Evolutionary conservation across 2,113 vertebrate genomes (phyloP).

Genomic region (Leptocoma aspasia): DNA sequence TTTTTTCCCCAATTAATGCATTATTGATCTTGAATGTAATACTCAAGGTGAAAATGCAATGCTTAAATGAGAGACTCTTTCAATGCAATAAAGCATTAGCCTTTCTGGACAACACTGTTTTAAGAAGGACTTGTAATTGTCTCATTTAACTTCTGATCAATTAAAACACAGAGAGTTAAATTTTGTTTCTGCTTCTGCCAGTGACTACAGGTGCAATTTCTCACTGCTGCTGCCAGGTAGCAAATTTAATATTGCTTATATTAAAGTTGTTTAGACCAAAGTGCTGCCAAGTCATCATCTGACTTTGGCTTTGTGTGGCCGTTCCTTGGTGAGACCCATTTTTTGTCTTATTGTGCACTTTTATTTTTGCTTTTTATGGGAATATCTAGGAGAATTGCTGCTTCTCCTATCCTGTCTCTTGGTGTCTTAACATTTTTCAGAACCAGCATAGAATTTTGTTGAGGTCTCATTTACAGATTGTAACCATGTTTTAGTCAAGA

Average conservation of each 20-base stretch:
- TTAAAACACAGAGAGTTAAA: neutral
- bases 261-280: neutral
- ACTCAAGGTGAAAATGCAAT: neutral
- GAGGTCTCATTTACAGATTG: neutral
- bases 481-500: neutral
- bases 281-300: neutral
- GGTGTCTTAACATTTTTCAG: neutral
- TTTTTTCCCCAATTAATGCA: fast-evolving
- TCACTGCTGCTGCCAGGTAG: neutral
- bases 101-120: neutral
- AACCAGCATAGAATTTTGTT: neutral
- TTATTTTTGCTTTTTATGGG: neutral
- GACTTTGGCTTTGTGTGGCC: neutral
- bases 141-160: neutral
- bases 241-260: neutral
- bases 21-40: neutral
- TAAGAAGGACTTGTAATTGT: neutral
- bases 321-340: neutral
- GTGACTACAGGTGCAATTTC: neutral
- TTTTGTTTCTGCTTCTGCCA: neutral
- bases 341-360: neutral
- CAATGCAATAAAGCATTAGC: neutral
- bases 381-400: neutral
- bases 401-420: neutral
- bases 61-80: neutral